A percentile compares a stretch with the other conserved stretches of the same genome.
Evolutionary conservation across 37 sponge, comb jelly and placozoan genomes (phyloP).

Genomic region (Theonella swinhoei): DNA sequence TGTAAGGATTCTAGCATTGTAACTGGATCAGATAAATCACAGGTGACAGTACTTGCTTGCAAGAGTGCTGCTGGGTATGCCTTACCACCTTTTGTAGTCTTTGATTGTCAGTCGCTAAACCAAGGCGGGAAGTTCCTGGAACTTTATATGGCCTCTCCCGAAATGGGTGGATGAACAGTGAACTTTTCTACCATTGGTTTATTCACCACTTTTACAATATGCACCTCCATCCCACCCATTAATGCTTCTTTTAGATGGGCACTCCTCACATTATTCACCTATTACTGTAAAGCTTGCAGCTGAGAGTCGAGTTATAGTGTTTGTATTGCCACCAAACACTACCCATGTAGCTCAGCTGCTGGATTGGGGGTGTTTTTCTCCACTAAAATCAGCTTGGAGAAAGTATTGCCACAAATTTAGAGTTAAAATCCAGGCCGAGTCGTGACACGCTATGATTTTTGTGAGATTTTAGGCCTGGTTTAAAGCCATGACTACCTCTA

Average conservation of each 20-base stretch:
- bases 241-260: slow-evolving; percentile 37
- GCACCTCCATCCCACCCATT: slow-evolving; percentile 14
- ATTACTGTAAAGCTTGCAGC: background rate
- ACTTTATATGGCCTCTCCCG: slow-evolving; percentile 43
- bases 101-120: background rate
- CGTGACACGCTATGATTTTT: slow-evolving; percentile 42
- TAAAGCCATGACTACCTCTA: slow-evolving; percentile 36
- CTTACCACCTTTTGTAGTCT: slow-evolving; percentile 40
- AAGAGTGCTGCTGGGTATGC: slow-evolving; percentile 33
- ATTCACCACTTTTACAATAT: slow-evolving; percentile 17
- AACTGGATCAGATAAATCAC: slow-evolving; percentile 30
- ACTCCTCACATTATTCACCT: slow-evolving; percentile 20
- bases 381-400: slow-evolving; percentile 19
- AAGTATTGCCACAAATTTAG: slow-evolving; percentile 5
- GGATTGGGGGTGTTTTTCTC: slow-evolving; percentile 18
- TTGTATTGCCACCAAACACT: slow-evolving; percentile 43
- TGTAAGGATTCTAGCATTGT: background rate
- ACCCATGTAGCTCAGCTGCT: slow-evolving; percentile 55
- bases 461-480: slow-evolving; percentile 44
- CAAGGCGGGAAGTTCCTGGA: slow-evolving; percentile 38
- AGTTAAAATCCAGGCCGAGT: background rate
- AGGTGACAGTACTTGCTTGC: slow-evolving; percentile 38
- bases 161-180: slow-evolving; percentile 48
- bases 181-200: slow-evolving; percentile 34
- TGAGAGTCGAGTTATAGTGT: slow-evolving; percentile 16